Percentiles rank a stretch among this genome's conserved stretches.
phyloP scores from a whole-genome alignment of 1,140 invertebrate genomes.

The Zaprionus camerounensis region DNA sequence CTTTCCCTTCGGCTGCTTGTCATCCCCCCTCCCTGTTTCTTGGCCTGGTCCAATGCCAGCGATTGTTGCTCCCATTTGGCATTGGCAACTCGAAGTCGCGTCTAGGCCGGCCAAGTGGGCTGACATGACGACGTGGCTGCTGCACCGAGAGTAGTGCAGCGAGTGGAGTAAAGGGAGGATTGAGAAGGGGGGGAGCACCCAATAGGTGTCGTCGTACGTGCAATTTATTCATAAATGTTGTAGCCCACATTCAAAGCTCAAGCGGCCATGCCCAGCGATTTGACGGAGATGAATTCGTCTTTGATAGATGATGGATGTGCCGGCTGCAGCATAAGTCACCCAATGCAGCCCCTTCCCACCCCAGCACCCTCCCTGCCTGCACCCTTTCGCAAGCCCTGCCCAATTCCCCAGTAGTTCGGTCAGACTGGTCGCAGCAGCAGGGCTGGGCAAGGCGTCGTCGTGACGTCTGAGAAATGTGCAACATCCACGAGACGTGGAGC shows the following conservation, averaged over 20 bases:
- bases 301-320: slow-evolving; percentile 83
- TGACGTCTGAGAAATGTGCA: slow-evolving; percentile 81
- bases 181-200: slow-evolving; percentile 1
- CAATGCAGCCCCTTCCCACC: slow-evolving; percentile 7
- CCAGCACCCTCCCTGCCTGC: slow-evolving; percentile 17
- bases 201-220: slow-evolving; percentile 60
- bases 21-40: background rate
- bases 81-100: slow-evolving; percentile 26
- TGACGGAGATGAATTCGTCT: slow-evolving; percentile 83
- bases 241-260: slow-evolving; percentile 71
- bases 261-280: slow-evolving; percentile 61
- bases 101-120: slow-evolving; percentile 47
- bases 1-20: background rate
- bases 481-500: slow-evolving; percentile 59
- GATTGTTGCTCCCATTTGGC: slow-evolving; percentile 37
- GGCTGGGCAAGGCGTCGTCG: slow-evolving; percentile 59
- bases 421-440: slow-evolving; percentile 29
- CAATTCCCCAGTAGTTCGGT: slow-evolving; percentile 27
- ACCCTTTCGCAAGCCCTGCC: slow-evolving; percentile 6
- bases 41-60: slow-evolving; percentile 5
- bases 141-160: slow-evolving; percentile 4
- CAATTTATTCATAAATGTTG: slow-evolving; percentile 83
- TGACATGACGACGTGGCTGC: slow-evolving; percentile 43
- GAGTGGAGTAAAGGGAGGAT: background rate
- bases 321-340: slow-evolving; percentile 80